Evolutionary conservation across 2,797 vertebrate species (phyloP).

Genomic region (Chaetophractus vellerosus): DNA sequence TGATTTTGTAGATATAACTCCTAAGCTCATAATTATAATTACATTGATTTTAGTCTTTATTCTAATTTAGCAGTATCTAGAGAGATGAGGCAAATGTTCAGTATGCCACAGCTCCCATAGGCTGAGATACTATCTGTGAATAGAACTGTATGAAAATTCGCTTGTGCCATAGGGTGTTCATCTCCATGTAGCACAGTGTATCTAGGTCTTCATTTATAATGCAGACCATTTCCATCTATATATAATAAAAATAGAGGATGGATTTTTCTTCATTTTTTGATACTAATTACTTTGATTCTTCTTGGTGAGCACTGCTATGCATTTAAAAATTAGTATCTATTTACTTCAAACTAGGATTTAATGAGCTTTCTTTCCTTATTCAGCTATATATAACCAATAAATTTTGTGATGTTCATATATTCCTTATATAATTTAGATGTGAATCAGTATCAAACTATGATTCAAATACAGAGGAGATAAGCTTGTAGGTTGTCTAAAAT

Average conservation of each 20-base stretch:
- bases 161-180: background rate
- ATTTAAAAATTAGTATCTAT: background rate
- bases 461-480: background rate
- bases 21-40: background rate
- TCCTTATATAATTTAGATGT: background rate
- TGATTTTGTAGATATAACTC: constrained; percentile 3
- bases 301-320: background rate
- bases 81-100: background rate
- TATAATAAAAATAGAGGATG: background rate
- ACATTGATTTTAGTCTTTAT: constrained; percentile 23
- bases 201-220: background rate
- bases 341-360: background rate
- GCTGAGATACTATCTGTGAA: background rate
- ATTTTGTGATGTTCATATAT: background rate
- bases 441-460: background rate
- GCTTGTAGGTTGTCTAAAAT: background rate
- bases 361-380: background rate
- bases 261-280: background rate
- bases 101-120: background rate
- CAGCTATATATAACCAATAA: background rate
- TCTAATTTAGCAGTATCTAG: background rate
- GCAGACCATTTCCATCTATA: background rate
- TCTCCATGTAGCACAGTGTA: background rate
- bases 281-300: background rate
- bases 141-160: background rate